A percentile compares a stretch with the other conserved stretches of the same genome.
Conservation (phyloP, 2,797 vertebrate species). For the Hyperoplus lanceolatus region DNA sequence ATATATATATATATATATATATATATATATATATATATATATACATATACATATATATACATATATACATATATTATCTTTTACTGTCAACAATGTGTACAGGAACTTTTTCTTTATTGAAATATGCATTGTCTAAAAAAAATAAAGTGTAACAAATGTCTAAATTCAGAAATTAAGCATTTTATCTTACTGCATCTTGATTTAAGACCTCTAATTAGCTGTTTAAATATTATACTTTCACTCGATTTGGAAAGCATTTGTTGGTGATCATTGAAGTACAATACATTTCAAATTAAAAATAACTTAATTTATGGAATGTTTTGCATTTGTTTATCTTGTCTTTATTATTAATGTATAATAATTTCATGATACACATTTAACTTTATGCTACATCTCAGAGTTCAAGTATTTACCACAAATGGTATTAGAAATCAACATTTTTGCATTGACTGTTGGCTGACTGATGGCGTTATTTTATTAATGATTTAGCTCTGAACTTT, state of each 20-base stretch:
- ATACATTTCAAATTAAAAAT: background rate
- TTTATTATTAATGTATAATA: background rate
- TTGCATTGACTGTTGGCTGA: slow-evolving; percentile 74
- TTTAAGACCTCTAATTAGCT: background rate
- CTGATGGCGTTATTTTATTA: slow-evolving; percentile 87
- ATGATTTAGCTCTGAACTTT: slow-evolving; percentile 87
- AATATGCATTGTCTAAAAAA: too few relatives aligned
- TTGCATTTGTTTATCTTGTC: background rate
- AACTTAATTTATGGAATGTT: background rate
- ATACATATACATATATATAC: too few relatives aligned
- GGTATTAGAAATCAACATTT: slow-evolving; percentile 75
- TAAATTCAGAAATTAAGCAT: too few relatives aligned
- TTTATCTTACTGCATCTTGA: background rate
- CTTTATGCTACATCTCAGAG: slow-evolving; percentile 25
- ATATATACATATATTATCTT: too few relatives aligned
- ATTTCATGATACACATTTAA: background rate
- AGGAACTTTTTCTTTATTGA: too few relatives aligned
- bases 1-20: too few relatives aligned
- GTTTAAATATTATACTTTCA: background rate
- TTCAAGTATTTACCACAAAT: slow-evolving; percentile 73
- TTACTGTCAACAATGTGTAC: too few relatives aligned
- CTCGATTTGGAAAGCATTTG: background rate
- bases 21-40: too few relatives aligned
- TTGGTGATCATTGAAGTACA: background rate
- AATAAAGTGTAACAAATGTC: too few relatives aligned